Base-by-base conservation (phyloP, 1,140 invertebrate genomes). In the Hypothenemus hampei region DNA sequence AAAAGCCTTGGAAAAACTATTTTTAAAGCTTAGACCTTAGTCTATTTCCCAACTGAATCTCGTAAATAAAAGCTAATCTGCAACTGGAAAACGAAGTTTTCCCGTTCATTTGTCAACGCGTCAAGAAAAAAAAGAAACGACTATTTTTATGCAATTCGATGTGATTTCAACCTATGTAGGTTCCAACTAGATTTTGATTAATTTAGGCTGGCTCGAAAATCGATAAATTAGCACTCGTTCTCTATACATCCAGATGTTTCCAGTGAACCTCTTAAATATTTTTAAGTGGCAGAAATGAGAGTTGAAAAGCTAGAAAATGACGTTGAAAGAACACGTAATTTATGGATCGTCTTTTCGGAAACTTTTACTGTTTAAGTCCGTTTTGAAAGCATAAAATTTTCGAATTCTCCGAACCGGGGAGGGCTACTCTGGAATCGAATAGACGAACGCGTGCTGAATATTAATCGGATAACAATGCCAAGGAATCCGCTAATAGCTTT, bases 401-500 rank as follows among this genome's bases (percentile, higher is more conserved):
- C 15, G 23, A 19, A 50, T 50, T 50, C 37, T 37, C 13, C 36
- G 48, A 50, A 50, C 37, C 35, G 35, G 15, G n/a, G n/a, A n/a
- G n/a, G n/a, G n/a, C n/a, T n/a, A n/a, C 18, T 33, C 48, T 50
- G 48, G 37, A 50, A 40, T n/a, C n/a, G n/a, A n/a, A n/a, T n/a
- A n/a, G 23, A 37, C 13, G 16, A 22, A 41, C 48, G 48, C 37
- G 48, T 50, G 48, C 48, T 41, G 48, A 50, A 50, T 50, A 29
- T 29, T 50, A 50, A 40, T 50, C 36, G 37, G 21, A 16, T 11
- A 50, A 50, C 48, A 50, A 50, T 50, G 48, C 36, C 13, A 39
- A 40, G 48, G 48, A 50, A 50, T 50, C 48, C 22, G 36, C 48
- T 50, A 50, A 50, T 50, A 50, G 48, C 46, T 48, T 48, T n/a